Evolutionary conservation across 2,888 invertebrate species (phyloP).

Genomic region (Athalia circularis): DNA sequence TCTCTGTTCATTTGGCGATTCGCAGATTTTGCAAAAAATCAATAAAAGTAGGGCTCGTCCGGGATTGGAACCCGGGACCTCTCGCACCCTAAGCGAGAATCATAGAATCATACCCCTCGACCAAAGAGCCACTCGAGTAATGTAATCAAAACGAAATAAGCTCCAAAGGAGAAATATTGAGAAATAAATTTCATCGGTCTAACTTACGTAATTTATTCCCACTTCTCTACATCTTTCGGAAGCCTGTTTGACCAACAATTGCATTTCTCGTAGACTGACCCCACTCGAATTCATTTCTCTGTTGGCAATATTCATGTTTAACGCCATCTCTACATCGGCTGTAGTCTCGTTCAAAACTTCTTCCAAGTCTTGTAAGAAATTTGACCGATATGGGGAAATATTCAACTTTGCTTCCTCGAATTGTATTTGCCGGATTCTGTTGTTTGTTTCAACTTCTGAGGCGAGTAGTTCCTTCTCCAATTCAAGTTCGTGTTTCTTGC

Average conservation of each 20-base stretch:
- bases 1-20: too few relatives aligned
- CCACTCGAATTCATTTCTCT: slow-evolving; percentile 66
- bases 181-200: slow-evolving; percentile 8
- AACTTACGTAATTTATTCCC: slow-evolving; percentile 70
- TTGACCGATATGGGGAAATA: slow-evolving; percentile 75
- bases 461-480: slow-evolving; percentile 68
- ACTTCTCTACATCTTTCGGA: slow-evolving; percentile 70
- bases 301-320: slow-evolving; percentile 62
- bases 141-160: slow-evolving; percentile 20
- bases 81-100: slow-evolving; percentile 49
- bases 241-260: slow-evolving; percentile 71
- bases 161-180: background rate
- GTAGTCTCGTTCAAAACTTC: slow-evolving; percentile 73
- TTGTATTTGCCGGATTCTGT: slow-evolving; percentile 74
- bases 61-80: slow-evolving; percentile 58
- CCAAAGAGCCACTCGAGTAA: slow-evolving; percentile 52
- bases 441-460: slow-evolving; percentile 73
- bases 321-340: slow-evolving; percentile 63
- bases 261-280: slow-evolving; percentile 71
- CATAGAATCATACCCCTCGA: slow-evolving; percentile 49
- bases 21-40: too few relatives aligned
- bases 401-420: slow-evolving; percentile 69
- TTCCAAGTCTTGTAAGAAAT: slow-evolving; percentile 76
- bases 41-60: slow-evolving; percentile 57
- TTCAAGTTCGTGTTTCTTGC: slow-evolving; percentile 66